Conservation (phyloP, 2,888 invertebrate species). For the Lampropteryx suffumata region DNA sequence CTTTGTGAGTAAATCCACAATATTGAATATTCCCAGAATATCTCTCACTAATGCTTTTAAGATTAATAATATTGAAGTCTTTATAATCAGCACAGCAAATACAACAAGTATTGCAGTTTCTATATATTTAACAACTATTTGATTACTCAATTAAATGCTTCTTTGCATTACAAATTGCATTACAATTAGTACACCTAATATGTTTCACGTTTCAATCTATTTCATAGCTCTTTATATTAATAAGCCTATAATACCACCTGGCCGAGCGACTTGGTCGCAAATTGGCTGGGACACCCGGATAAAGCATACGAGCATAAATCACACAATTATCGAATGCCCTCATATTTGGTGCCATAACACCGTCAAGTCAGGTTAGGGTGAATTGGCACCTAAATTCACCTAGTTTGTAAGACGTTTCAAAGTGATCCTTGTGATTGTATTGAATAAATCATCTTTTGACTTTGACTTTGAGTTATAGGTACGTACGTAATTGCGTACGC, state of each 20-base stretch:
- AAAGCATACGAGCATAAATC: conserved; percentile 47
- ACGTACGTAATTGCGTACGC: conserved; percentile 22
- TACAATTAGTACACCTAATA: conserved; percentile 19
- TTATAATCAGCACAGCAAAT: no score
- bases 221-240: conserved; percentile 43
- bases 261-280: conserved; percentile 31
- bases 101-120: no score
- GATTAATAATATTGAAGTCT: no score
- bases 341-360: conserved; percentile 18
- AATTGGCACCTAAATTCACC: no score
- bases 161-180: conserved; percentile 15
- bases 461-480: no score
- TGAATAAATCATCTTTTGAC: no score
- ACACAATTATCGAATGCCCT: conserved; percentile 36
- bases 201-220: conserved; percentile 39
- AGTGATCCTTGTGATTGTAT: no score
- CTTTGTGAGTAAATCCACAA: no score
- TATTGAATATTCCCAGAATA: no score
- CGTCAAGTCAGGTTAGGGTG: no score
- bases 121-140: conserved; percentile 3
- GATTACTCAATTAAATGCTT: conserved; percentile 13
- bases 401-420: no score
- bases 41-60: no score
- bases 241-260: conserved; percentile 34
- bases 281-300: conserved; percentile 43